Evolutionary conservation across 2,888 invertebrate species (phyloP), one percentile per base, ranked within the genome.

Genomic region (Gymnoscelis rufifasciata): DNA sequence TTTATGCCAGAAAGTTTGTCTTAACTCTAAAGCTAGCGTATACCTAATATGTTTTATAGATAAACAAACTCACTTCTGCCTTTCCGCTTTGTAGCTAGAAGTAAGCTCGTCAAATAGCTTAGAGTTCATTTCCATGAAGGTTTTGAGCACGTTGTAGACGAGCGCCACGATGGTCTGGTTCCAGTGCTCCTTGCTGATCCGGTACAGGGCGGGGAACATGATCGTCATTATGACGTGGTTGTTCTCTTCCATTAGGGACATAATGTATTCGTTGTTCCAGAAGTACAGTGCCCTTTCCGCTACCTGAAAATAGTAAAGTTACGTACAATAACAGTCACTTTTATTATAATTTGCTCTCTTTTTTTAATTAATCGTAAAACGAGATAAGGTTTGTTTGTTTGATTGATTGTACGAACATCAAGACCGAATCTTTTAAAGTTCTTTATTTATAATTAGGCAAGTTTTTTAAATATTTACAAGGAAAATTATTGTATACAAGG

Each of bases 61-160:
- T 19, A 19, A 35, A 19, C 19, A 11, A 37, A 90, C 94, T 92
- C 88, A 99, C 99, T 97, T 98, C 92, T 98, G 98, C 89, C 98
- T 91, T 90, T 99, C 99, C 73, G 97, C 95, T 90, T 99, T 99
- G 90, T 99, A 99, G 89, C 97, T 97, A 74, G 97, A 95, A 75
- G 99, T 97, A 82, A 99, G 92, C 90, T 99, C 99, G 83, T 99
- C 99, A 78, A 99, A 99, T 63, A 99, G 92, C 88, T 98, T 98
- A 77, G 98, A 98, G 91, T 99, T 99, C 99, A 99, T 99, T 89
- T 99, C 99, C 99, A 99, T 99, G 89, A 99, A 99, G 47, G 99
- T 95, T 90, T 99, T 99, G 73, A 99, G 94, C 76, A 99, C 99
- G 89, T 99, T 99, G 90, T 99, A 99, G 69, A 99, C 98, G 71